Conservation (phyloP, 2,888 invertebrate species). For the Melipona bicolor region DNA sequence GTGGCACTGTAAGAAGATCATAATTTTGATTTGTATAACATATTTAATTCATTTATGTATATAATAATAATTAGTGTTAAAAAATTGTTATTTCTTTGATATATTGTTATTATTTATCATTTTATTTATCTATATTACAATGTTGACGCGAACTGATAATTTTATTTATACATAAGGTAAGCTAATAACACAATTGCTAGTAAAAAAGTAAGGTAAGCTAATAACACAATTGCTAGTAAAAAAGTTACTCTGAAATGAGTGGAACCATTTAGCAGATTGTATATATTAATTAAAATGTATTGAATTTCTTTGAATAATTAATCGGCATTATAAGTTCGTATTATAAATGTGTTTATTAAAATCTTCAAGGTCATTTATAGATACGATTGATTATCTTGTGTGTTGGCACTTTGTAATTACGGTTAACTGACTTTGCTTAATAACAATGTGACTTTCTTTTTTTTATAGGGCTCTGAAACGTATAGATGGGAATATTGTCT, state of each 20-base stretch:
- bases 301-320: conserved; percentile 13
- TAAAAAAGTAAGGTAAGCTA: conserved; percentile 60
- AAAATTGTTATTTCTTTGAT: conserved; percentile 29
- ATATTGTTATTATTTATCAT: conserved; percentile 63
- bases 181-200: conserved; percentile 11
- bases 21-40: conserved; percentile 45
- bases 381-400: conserved; percentile 45
- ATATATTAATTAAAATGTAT: neutral
- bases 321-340: conserved; percentile 5
- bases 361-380: conserved; percentile 65
- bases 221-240: neutral
- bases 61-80: conserved; percentile 28
- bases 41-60: conserved; percentile 42
- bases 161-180: conserved; percentile 55
- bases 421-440: conserved; percentile 46
- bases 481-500: conserved; percentile 94
- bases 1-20: conserved; percentile 48
- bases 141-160: conserved; percentile 53
- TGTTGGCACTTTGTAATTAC: conserved; percentile 45
- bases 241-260: neutral
- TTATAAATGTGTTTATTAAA: conserved; percentile 40
- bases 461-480: conserved; percentile 90
- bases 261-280: neutral
- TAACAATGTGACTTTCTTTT: conserved; percentile 74
- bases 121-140: conserved; percentile 51